phyloP scores from a whole-genome alignment of 2,113 vertebrate species.

The Gobio gobio region DNA sequence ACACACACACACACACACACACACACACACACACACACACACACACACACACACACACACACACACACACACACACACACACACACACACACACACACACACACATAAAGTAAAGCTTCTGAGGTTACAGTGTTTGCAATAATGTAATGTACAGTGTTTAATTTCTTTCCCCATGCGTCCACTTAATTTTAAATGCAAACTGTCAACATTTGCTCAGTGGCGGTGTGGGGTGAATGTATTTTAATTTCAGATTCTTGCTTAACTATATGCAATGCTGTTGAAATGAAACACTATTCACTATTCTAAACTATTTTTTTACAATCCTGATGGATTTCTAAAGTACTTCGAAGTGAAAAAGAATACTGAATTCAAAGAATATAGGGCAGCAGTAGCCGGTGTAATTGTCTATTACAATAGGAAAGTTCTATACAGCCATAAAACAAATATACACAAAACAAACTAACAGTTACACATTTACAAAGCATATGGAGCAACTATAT shows the following conservation, averaged over 20 bases:
- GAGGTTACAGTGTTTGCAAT: neutral
- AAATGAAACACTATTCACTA: neutral
- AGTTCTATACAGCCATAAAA: neutral
- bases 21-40: neutral
- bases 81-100: neutral
- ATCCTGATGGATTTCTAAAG: neutral
- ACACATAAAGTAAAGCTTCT: neutral
- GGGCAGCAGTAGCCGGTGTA: neutral
- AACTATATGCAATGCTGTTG: neutral
- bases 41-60: neutral
- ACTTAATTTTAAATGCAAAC: neutral
- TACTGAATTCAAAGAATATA: neutral
- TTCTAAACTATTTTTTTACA: neutral
- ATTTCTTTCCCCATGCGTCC: neutral
- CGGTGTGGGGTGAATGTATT: neutral
- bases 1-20: neutral
- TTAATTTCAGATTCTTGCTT: neutral
- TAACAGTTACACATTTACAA: neutral
- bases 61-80: neutral
- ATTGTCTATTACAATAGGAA: neutral
- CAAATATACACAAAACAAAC: neutral
- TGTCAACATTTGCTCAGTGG: conserved; percentile 6
- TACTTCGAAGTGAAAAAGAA: neutral
- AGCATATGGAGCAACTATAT: neutral
- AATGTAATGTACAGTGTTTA: neutral